Evolutionary conservation across 1,140 invertebrate species (phyloP), one percentile per base, ranked within the genome.

Genomic region (Stenopsyche tienmushanensis): DNA sequence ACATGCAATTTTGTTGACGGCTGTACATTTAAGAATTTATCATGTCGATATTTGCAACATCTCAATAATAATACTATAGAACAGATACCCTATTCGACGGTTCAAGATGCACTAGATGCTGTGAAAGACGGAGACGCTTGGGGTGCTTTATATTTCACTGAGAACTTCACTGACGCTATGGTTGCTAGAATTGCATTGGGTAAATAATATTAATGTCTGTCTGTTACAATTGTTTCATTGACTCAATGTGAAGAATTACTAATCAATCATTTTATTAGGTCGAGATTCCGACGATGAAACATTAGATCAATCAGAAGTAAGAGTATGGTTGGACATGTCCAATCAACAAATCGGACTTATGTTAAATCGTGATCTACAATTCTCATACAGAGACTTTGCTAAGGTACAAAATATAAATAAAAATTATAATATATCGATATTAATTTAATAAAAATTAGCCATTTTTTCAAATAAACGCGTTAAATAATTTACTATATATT

Each of bases 281-380:
- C 83, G 83, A 57, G 81, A 85, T 53, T 85, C 88, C 0, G 87
- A 90, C 69, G 86, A 91, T 41, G 87, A 88, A 65, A 91, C 90
- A n/a, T 80, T 96, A 5, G 83, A 88, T 42, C 87, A 87, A 50
- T 93, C 92, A 52, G 89, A 92, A 72, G 86, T 96, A 29, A 81
- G 87, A 72, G 87, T 97, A 20, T 90, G 89, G 85, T 82, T 94
- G 53, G 94, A 97, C 76, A 94, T 94, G 88, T 96, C 94, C 26
- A 93, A 96, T 84, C 91, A 96, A 77, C 93, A 95, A 80, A 93
- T 96, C 64, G 90, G 91, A 0, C 83, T 91, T 53, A 90, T 91
- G 80, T 78, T 96, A 9, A 89, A 90, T 73, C 82, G 90, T 54
- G 89, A 91, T 75, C 83, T 96, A 44, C 84, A 92, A 71, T 85